Percentiles rank a stretch among this genome's conserved stretches.
Evolutionary conservation across 2,888 invertebrate species (phyloP).

Genomic region (Plagiodera versicolora): DNA sequence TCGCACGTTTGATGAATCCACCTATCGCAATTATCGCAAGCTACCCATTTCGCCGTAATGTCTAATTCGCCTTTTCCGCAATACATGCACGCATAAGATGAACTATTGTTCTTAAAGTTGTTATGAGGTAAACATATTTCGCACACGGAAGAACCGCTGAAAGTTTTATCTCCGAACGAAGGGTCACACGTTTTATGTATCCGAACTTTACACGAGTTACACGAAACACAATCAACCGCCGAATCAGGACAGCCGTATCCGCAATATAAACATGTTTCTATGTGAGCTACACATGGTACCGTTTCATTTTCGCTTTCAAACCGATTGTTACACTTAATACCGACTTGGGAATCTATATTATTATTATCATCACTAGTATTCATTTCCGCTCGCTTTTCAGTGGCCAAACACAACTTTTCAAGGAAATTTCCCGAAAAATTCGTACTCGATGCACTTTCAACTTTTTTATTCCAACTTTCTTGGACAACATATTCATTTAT

Average conservation of each 20-base stretch:
- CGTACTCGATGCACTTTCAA: neutral
- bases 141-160: neutral
- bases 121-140: slow-evolving; percentile 6
- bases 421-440: slow-evolving; percentile 7
- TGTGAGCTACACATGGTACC: too few relatives aligned
- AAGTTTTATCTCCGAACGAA: slow-evolving; percentile 7
- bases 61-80: slow-evolving; percentile 8
- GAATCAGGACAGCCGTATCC: slow-evolving; percentile 9
- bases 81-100: slow-evolving; percentile 3
- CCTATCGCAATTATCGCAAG: slow-evolving; percentile 16
- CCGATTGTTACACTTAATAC: too few relatives aligned
- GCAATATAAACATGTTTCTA: slow-evolving; percentile 21
- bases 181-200: slow-evolving; percentile 19
- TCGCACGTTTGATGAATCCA: too few relatives aligned
- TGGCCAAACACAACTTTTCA: neutral
- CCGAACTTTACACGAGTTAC: slow-evolving; percentile 20
- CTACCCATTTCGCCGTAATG: slow-evolving; percentile 14
- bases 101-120: neutral
- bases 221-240: slow-evolving; percentile 16
- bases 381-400: too few relatives aligned
- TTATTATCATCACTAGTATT: too few relatives aligned
- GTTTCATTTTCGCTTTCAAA: too few relatives aligned
- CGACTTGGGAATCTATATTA: too few relatives aligned
- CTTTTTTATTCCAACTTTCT: slow-evolving; percentile 19
- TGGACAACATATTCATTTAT: slow-evolving; percentile 4